phyloP scores from a whole-genome alignment of 1,140 invertebrate genomes.

The Drosophila asahinai region DNA sequence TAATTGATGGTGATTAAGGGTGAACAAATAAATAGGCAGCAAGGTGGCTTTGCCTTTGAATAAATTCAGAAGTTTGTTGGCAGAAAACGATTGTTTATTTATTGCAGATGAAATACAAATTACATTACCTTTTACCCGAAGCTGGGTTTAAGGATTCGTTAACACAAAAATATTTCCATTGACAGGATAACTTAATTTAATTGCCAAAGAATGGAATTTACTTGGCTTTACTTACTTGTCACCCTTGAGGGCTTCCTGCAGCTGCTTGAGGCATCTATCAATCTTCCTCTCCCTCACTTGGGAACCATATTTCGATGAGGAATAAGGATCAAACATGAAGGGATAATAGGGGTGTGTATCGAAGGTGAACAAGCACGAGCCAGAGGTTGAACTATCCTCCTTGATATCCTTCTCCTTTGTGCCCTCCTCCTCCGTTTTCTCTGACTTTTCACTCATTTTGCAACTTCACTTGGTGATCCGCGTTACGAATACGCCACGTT shows the following conservation, averaged over 20 bases:
- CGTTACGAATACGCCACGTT: conserved; percentile 56
- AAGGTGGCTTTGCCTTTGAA: conserved; percentile 12
- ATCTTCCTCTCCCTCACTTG: conserved; percentile 78
- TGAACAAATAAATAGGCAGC: conserved; percentile 7
- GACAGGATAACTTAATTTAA: background rate
- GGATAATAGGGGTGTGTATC: conserved; percentile 64
- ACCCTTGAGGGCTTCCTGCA: conserved; percentile 64
- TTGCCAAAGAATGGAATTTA: no score
- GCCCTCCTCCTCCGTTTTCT: conserved; percentile 6
- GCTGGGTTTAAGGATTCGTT: no score
- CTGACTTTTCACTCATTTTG: conserved; percentile 13
- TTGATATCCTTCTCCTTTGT: background rate
- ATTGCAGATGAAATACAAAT: conserved; percentile 9
- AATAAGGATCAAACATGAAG: conserved; percentile 58
- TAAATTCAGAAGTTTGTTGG: conserved; percentile 5
- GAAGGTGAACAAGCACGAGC: conserved; percentile 48
- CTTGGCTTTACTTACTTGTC: conserved; percentile 50
- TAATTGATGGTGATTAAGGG: conserved; percentile 52
- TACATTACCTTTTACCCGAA: background rate
- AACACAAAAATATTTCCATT: background rate
- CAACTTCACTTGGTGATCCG: background rate
- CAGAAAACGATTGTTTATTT: conserved; percentile 12
- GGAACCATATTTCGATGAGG: conserved; percentile 70
- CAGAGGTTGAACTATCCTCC: background rate
- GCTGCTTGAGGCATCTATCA: conserved; percentile 74